Evolutionary conservation across 2,113 vertebrate genomes (phyloP).

Genomic region (Platysternon megacephalum): DNA sequence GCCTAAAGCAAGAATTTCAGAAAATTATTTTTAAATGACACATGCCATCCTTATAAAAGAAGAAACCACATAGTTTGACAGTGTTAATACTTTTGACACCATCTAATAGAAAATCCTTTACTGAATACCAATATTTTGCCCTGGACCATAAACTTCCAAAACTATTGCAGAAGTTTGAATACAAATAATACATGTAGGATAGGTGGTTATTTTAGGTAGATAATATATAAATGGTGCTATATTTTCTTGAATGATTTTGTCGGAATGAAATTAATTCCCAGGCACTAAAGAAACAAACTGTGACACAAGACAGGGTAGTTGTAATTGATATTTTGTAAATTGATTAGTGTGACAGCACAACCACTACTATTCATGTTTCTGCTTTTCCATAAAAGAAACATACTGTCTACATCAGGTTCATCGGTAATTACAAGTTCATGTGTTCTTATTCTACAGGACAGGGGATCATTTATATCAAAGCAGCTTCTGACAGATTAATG

Average conservation of each 20-base stretch:
- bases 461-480: not conserved
- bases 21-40: not conserved
- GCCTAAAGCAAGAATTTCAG: not conserved
- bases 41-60: not conserved
- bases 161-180: not conserved
- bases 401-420: not conserved
- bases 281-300: not conserved
- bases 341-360: not conserved
- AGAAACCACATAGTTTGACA: not conserved
- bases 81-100: not conserved
- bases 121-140: not conserved
- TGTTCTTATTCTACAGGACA: not conserved
- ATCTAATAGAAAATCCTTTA: not conserved
- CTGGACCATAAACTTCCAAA: not conserved
- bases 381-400: not conserved
- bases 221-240: not conserved
- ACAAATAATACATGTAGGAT: not conserved
- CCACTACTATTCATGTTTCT: not conserved
- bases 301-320: not conserved
- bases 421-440: not conserved
- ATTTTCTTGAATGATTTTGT: not conserved
- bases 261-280: not conserved
- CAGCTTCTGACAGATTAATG: not conserved
- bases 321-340: not conserved
- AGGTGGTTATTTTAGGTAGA: not conserved